Percentiles rank a stretch among this genome's conserved stretches.
phyloP scores from a whole-genome alignment of 2,797 vertebrate genomes.

The Pelochelys cantorii region DNA sequence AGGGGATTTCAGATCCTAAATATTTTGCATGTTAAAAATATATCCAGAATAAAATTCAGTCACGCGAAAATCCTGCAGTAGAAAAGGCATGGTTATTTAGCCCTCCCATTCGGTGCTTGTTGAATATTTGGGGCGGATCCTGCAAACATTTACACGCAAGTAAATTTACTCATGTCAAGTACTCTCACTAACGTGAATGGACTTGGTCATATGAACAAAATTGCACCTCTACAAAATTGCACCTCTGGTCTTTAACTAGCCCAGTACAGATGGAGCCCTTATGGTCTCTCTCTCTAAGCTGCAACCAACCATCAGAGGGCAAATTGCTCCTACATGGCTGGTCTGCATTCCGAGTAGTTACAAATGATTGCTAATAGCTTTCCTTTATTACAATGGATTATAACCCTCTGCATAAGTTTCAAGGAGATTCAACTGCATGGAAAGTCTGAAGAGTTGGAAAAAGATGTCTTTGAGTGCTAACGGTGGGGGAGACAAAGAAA shows the following conservation, averaged over 20 bases:
- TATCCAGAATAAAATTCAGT: neutral
- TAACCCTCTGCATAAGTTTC: neutral
- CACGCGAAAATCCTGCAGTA: neutral
- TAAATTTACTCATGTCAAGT: neutral
- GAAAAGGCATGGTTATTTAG: neutral
- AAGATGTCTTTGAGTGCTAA: neutral
- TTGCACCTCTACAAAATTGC: neutral
- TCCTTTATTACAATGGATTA: accelerated
- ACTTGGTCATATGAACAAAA: neutral
- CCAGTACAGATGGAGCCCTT: neutral
- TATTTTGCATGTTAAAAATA: neutral
- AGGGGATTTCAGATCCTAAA: neutral
- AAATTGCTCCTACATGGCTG: neutral
- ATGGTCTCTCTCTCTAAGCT: neutral
- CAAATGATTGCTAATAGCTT: neutral
- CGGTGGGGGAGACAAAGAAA: neutral
- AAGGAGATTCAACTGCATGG: neutral
- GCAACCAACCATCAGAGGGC: neutral
- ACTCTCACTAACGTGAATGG: accelerated
- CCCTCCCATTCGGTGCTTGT: neutral
- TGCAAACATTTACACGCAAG: accelerated
- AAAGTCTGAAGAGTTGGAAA: neutral
- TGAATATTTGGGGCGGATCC: neutral
- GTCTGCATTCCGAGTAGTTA: neutral
- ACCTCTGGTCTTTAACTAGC: neutral